These are phyloP conservation scores for Pteropus rufus DNA, from an alignment of 2,797 vertebrate species.

Conservation along the genomic window DNA sequence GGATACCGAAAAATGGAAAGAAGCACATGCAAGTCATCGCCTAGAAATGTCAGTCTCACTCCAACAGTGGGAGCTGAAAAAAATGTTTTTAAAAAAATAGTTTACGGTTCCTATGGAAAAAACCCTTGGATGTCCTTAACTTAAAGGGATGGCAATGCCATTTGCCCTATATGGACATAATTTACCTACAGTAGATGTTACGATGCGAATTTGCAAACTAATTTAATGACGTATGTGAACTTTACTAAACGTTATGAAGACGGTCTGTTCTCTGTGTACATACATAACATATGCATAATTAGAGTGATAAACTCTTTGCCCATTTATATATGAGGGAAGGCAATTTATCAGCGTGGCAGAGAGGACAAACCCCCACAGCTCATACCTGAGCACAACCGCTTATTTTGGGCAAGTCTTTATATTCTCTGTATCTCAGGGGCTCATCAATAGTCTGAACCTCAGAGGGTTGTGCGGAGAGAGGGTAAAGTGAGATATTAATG, in stretches of 20 bases:
- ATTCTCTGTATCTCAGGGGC: not conserved
- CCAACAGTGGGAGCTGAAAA: slow-evolving; percentile 35
- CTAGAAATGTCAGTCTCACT: slow-evolving; percentile 61
- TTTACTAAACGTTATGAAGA: not conserved
- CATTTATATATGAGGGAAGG: not conserved
- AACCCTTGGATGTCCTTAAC: slow-evolving; percentile 43
- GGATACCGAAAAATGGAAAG: slow-evolving; percentile 65
- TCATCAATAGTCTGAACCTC: not conserved
- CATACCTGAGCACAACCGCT: not conserved
- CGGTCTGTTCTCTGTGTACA: not conserved
- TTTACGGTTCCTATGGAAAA: slow-evolving; percentile 50
- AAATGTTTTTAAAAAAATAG: slow-evolving; percentile 43
- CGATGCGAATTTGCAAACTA: not conserved
- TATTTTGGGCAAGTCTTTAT: not conserved
- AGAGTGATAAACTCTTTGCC: not conserved
- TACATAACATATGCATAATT: not conserved
- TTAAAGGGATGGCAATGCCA: slow-evolving; percentile 4
- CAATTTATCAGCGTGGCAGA: not conserved
- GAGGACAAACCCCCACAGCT: rapidly evolving
- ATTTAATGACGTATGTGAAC: not conserved
- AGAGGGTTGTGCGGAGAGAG: not conserved
- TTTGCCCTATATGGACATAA: not conserved
- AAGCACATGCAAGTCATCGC: slow-evolving; percentile 75
- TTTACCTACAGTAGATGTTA: not conserved
- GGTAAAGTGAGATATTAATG: not conserved